phyloP scores from a whole-genome alignment of 2,888 invertebrate species.

The Lycocerus yunnanus region DNA sequence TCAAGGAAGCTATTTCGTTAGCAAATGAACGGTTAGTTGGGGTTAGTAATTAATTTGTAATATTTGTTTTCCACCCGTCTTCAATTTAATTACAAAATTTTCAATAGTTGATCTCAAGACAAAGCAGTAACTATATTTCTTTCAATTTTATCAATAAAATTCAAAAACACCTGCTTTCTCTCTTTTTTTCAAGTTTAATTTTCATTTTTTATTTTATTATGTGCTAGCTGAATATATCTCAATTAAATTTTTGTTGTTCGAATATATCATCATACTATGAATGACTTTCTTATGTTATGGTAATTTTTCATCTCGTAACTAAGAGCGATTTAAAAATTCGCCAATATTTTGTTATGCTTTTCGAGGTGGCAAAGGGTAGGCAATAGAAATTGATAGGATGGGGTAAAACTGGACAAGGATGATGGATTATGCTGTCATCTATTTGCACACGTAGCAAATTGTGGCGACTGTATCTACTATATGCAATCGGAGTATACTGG shows the following conservation, averaged over 20 bases:
- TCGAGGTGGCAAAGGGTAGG: constrained; percentile 24
- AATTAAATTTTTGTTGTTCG: not conserved
- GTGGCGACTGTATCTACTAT: constrained; percentile 44
- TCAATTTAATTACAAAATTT: not conserved
- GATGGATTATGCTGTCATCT: constrained; percentile 54
- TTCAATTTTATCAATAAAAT: no score
- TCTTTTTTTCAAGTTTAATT: no score
- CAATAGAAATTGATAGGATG: constrained; percentile 36
- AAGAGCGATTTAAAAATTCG: not conserved
- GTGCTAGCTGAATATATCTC: not conserved
- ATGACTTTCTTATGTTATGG: not conserved
- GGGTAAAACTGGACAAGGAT: constrained; percentile 49
- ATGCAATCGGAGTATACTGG: constrained; percentile 44
- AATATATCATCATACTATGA: not conserved
- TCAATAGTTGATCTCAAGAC: no score
- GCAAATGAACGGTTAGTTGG: not conserved
- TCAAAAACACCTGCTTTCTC: no score
- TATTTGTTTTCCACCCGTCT: not conserved
- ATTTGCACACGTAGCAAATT: constrained; percentile 53
- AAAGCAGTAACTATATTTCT: no score
- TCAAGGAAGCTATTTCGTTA: not conserved
- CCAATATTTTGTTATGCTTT: constrained; percentile 14
- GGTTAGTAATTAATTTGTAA: not conserved
- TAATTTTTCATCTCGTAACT: not conserved
- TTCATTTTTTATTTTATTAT: no score